Evolutionary conservation across 1,140 invertebrate genomes (phyloP), one percentile per base, ranked within the genome.

Genomic region (Zaprionus africanus): DNA sequence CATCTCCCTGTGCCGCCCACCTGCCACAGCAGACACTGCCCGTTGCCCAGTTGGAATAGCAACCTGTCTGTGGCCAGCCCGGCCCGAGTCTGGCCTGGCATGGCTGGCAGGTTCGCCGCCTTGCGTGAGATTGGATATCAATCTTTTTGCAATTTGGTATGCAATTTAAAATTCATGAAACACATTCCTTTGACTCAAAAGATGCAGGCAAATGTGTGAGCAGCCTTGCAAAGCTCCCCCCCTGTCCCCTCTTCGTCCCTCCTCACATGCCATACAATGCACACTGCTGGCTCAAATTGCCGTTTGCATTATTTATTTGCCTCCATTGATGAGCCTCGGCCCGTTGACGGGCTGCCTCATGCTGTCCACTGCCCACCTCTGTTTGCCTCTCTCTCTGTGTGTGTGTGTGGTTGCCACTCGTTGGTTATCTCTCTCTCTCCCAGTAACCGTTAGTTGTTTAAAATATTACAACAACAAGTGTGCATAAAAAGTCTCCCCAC

Each of bases 121-220:
- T 90, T 91, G 87, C 82, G 87, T 91, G 87, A 91, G 87, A 91
- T 91, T 91, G 87, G 87, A 91, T 91, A 91, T 91, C 87, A 91
- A 91, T 91, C 87, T 91, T 91, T 90, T 90, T 90, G 85, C 85
- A 90, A 90, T 90, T 91, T 87, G 81, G 81, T 88, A 91, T 81
- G 87, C 87, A 91, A 91, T 91, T 91, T 91, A 91, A 91, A 91
- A 91, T 91, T 91, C 87, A 91, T 91, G 87, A 91, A 91, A 87
- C 87, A 91, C 87, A 91, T 91, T 91, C 87, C 82, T 91, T 91
- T 91, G 80, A 91, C 75, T 91, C 75, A 81, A 90, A 90, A 90
- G 85, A 90, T 82, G 85, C 85, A 90, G 85, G 81, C 85, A 90
- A 90, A 90, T 90, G 81, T 81, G 67, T 74, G 73, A 68, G 65